Conservation (phyloP, 2,113 vertebrate species). For the Neolamprologus kungweensis region DNA sequence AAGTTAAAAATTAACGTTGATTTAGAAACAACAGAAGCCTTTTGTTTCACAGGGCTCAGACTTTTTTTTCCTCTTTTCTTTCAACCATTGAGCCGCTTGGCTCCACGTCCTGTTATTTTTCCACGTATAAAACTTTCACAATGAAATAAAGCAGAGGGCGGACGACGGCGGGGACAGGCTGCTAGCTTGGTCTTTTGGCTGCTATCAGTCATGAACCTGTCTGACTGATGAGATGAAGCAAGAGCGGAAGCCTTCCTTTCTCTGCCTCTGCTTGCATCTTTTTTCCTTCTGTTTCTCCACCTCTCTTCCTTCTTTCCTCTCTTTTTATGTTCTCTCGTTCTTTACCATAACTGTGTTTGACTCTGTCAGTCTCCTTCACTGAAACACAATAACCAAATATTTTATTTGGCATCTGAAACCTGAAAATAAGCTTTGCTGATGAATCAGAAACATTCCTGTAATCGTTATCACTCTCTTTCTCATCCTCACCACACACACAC, state of each 20-base stretch:
- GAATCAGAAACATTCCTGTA: slow-evolving; percentile 4
- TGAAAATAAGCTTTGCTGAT: slow-evolving; percentile 15
- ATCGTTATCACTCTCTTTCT: slow-evolving; percentile 10
- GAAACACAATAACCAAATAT: slow-evolving; percentile 3
- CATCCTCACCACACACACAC: background rate
- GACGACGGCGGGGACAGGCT: background rate
- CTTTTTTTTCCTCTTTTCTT: slow-evolving; percentile 22
- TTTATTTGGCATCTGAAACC: background rate
- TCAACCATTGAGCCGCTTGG: slow-evolving; percentile 33
- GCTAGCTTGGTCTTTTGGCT: slow-evolving; percentile 17
- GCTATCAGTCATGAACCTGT: slow-evolving; percentile 33
- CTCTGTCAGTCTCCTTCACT: background rate
- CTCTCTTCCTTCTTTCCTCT: background rate
- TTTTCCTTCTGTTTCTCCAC: background rate
- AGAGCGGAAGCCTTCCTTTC: background rate
- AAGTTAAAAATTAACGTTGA: slow-evolving; percentile 61
- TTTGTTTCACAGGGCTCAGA: slow-evolving; percentile 45
- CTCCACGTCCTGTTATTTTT: slow-evolving; percentile 61
- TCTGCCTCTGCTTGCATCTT: background rate
- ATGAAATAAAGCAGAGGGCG: slow-evolving; percentile 58
- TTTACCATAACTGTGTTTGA: background rate
- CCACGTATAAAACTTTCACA: slow-evolving; percentile 62
- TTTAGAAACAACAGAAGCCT: slow-evolving; percentile 68
- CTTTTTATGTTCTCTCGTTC: background rate
- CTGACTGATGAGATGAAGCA: background rate